Conservation (phyloP, 2,797 vertebrate genomes). For the Cossypha caffra region DNA sequence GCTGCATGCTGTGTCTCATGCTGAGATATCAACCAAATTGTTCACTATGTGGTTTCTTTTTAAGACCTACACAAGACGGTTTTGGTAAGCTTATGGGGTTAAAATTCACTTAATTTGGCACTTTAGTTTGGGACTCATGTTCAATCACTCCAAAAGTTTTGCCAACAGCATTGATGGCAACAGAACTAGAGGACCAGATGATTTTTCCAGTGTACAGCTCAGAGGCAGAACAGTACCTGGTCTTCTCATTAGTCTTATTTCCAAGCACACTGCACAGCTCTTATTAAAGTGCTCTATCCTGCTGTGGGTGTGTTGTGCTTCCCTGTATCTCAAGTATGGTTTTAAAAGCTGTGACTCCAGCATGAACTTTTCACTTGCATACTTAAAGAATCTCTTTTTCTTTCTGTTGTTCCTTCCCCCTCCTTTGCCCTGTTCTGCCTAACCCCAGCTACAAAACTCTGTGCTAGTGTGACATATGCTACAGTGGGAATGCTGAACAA, state of each 20-base stretch:
- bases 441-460: background rate
- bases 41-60: background rate
- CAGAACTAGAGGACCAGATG: background rate
- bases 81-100: background rate
- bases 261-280: background rate
- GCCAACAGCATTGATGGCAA: background rate
- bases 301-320: background rate
- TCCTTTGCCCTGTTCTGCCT: background rate
- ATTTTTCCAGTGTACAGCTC: background rate
- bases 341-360: background rate
- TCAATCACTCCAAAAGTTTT: background rate
- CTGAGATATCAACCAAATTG: background rate
- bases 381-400: background rate
- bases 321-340: accelerated
- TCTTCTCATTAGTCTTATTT: background rate
- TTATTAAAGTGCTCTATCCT: background rate
- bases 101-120: background rate
- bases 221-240: accelerated
- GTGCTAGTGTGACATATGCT: accelerated
- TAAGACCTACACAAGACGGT: background rate
- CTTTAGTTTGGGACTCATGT: background rate
- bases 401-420: background rate
- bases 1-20: background rate
- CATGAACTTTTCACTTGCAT: background rate
- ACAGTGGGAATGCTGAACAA: background rate